Evolutionary conservation across 2,888 invertebrate species (phyloP).

Genomic region (Aphodius sticticus): DNA sequence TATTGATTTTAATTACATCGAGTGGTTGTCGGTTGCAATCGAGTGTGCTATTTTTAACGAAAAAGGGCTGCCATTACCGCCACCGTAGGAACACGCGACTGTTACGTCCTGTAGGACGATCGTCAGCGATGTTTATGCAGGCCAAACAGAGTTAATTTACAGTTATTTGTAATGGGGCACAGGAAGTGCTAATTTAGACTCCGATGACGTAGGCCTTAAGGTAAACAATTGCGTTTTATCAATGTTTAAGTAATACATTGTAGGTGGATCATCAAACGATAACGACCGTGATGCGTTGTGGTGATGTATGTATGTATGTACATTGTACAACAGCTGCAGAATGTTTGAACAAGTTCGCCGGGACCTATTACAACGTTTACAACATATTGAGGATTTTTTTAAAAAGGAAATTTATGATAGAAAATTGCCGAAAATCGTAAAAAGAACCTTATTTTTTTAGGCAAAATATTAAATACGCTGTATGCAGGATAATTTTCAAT

Average conservation of each 20-base stretch:
- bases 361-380: too few relatives aligned
- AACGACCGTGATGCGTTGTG: background rate
- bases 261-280: background rate
- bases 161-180: conserved; percentile 4
- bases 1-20: background rate
- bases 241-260: conserved; percentile 4
- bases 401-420: too few relatives aligned
- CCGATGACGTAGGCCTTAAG: background rate
- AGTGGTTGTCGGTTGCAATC: background rate
- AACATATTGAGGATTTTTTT: too few relatives aligned
- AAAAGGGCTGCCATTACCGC: background rate
- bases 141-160: background rate
- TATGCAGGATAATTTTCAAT: too few relatives aligned
- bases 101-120: background rate
- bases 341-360: background rate
- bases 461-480: too few relatives aligned
- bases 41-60: background rate
- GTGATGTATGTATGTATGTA: background rate
- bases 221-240: background rate
- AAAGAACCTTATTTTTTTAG: too few relatives aligned
- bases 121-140: background rate
- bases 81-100: background rate
- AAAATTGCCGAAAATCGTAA: too few relatives aligned
- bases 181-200: background rate
- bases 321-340: background rate